Conservation (phyloP, 2,888 invertebrate genomes). For the Lepidochitona cinerea region DNA sequence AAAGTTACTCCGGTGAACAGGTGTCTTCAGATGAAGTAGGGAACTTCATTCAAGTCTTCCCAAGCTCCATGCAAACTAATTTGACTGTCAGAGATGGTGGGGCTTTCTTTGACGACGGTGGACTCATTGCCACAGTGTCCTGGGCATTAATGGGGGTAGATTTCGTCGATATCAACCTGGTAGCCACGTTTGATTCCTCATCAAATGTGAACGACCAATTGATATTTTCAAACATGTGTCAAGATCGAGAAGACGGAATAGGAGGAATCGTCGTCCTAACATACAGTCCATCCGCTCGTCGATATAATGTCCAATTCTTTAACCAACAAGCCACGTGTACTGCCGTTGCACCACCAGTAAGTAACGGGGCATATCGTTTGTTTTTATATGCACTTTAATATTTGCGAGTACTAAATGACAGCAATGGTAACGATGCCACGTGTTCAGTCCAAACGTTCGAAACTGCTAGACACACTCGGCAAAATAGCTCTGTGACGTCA, state of each 20-base stretch:
- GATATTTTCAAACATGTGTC: not conserved
- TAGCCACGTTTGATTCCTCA: not conserved
- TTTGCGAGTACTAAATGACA: too few relatives aligned
- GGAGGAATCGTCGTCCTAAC: not conserved
- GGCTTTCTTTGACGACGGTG: not conserved
- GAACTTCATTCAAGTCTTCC: not conserved
- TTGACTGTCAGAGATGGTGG: not conserved
- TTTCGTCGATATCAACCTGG: not conserved
- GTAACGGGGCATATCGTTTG: too few relatives aligned
- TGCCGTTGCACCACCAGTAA: too few relatives aligned
- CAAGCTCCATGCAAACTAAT: not conserved
- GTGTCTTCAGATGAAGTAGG: not conserved
- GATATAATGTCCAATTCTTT: not conserved
- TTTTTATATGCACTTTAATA: too few relatives aligned
- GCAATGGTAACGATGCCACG: too few relatives aligned
- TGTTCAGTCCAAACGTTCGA: too few relatives aligned
- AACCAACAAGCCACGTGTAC: too few relatives aligned
- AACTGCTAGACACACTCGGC: too few relatives aligned
- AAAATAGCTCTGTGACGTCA: too few relatives aligned
- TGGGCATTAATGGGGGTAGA: not conserved
- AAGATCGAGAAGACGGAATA: not conserved
- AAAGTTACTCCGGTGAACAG: not conserved
- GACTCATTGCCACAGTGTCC: not conserved
- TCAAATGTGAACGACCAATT: not conserved
- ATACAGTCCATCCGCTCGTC: not conserved